phyloP scores from a whole-genome alignment of 2,113 vertebrate species.

The Mus musculus region DNA sequence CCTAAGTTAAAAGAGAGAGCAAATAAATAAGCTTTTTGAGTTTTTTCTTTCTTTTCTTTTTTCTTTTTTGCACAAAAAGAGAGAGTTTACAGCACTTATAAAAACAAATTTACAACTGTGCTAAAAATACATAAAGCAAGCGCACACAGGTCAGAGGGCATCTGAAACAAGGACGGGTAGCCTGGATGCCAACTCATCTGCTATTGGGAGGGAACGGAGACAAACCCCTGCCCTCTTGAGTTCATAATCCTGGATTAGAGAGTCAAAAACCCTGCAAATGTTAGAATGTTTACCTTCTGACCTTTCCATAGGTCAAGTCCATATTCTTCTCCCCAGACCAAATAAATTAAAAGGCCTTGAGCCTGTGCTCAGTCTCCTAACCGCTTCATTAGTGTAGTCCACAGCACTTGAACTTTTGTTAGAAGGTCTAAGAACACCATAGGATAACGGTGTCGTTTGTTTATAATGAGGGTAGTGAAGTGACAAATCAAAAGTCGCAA shows the following conservation, averaged over 20 bases:
- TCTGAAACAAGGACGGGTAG: neutral
- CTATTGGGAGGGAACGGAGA: neutral
- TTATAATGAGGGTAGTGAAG: neutral
- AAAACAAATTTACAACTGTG: neutral
- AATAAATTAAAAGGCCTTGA: neutral
- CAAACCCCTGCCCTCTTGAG: neutral
- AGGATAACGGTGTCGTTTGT: neutral
- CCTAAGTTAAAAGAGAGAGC: neutral
- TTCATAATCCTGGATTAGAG: neutral
- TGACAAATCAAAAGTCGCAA: neutral
- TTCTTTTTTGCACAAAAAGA: slow-evolving; percentile 20
- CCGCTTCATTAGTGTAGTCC: neutral
- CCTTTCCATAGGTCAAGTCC: neutral
- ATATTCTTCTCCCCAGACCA: neutral
- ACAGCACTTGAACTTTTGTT: neutral
- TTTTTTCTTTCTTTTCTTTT: too few species aligned
- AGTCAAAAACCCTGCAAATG: neutral
- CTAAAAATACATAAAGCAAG: slow-evolving; percentile 38
- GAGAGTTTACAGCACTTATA: neutral
- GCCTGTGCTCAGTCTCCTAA: neutral
- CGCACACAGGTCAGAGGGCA: neutral
- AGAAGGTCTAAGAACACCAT: neutral
- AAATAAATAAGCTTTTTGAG: neutral
- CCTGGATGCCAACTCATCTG: neutral
- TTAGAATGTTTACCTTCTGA: neutral